Base-by-base conservation (phyloP, 2,797 vertebrate genomes). In the Dromococcyx pavoninus region DNA sequence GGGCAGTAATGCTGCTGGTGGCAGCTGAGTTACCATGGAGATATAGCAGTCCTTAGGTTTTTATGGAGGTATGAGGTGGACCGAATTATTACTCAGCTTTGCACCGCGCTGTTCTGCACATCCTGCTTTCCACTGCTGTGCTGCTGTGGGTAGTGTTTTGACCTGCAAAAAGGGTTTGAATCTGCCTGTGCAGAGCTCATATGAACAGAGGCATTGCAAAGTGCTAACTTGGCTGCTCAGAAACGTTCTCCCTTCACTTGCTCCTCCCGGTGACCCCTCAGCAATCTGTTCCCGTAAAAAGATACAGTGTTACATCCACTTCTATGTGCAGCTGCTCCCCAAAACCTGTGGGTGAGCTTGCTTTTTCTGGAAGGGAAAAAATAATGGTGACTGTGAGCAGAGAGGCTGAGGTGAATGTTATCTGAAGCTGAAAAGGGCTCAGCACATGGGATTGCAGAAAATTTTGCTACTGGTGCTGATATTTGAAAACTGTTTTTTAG, bases 141-240 rank as follows among this genome's bases (percentile, higher is more conserved):
- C 23, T 66, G 46, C 32, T 56, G 21, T 13, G 62, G 79, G 1
- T 56, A 13, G 2, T 53, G 46, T 70, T 92, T 86, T 89, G 75
- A 56, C 65, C 65, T 86, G 71, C 50, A 33, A 60, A 60, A 91
- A 82, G 37, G 39, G 37, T 61, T 86, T 78, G 79, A 94, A 87
- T 60, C 44, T 88, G 72, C 69, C 77, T 67, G 15, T 79, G 43
- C 56, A 79, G 46, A 50, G 21, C 77, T 84, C 35, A 61, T 46
- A 61, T 35, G 39, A 87, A 25, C 50, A 74, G 28, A 81, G 62
- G 48, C 5, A 0, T 58, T 69, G 58, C 37, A 58, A 75, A 92
- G 37, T 60, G 73, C 79, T 84, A 76, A 64, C 16, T n/a, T 3
- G 7, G 65, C 41, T 73, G 44, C 35, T 76, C 23, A 66, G 58